These are phyloP conservation scores for Rhodophaea formosa DNA, from an alignment of 2,888 invertebrate species.

Conservation along the genomic window DNA sequence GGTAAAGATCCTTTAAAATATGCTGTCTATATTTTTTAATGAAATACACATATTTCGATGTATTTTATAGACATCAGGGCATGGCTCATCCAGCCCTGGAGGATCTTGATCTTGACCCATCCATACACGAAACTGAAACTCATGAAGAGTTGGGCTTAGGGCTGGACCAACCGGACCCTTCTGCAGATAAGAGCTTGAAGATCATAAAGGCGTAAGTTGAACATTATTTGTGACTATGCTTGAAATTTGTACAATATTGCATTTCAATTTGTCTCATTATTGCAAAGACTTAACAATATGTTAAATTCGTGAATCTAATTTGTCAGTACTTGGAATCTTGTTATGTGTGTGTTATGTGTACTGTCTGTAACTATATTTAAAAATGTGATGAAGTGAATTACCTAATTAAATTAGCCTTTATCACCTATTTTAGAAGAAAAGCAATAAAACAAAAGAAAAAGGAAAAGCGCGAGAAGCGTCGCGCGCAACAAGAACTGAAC, in stretches of 20 bases:
- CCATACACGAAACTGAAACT: constrained; percentile 44
- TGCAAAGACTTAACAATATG: too few relatives aligned
- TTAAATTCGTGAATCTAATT: too few relatives aligned
- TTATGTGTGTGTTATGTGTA: too few relatives aligned
- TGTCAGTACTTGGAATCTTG: too few relatives aligned
- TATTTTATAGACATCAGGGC: constrained; percentile 47
- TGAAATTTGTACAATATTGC: too few relatives aligned
- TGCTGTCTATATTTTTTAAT: too few relatives aligned
- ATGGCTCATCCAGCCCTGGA: constrained; percentile 60
- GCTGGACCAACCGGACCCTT: constrained; percentile 33
- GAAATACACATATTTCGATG: too few relatives aligned
- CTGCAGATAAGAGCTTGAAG: constrained; percentile 48
- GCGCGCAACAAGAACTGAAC: constrained; percentile 55
- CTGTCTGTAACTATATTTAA: too few relatives aligned
- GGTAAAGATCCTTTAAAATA: too few relatives aligned
- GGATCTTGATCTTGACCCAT: constrained; percentile 62
- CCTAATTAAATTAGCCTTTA: too few relatives aligned
- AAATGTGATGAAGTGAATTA: too few relatives aligned
- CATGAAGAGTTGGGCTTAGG: constrained; percentile 49
- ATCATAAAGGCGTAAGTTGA: constrained; percentile 64
- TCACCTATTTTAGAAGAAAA: constrained; percentile 44
- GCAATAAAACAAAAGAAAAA: constrained; percentile 57
- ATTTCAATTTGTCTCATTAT: too few relatives aligned
- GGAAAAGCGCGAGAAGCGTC: constrained; percentile 55
- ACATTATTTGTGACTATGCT: background rate